Percentiles rank a stretch among this genome's conserved stretches.
These are phyloP conservation scores for mouse (Mus musculus) DNA, from an alignment of 2,113 vertebrate species.

Conservation along the genomic window DNA sequence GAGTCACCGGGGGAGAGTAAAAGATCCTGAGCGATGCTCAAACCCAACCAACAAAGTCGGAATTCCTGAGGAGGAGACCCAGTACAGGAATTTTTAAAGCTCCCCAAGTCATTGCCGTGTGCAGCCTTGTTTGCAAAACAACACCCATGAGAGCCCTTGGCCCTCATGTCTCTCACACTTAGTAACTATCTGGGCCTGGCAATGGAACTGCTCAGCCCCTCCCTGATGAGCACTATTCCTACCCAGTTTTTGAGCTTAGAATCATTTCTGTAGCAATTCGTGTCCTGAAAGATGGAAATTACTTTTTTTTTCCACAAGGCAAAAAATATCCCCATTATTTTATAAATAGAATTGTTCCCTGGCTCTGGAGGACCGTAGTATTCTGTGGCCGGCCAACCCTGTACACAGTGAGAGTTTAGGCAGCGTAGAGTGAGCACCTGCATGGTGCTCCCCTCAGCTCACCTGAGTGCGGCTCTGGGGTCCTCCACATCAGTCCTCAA, in stretches of 20 bases:
- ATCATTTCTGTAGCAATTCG: not conserved
- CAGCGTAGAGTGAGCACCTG: not conserved
- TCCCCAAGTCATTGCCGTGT: not conserved
- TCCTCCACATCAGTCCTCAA: not conserved
- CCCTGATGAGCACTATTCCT: not conserved
- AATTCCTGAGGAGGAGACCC: not conserved
- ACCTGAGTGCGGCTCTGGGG: not conserved
- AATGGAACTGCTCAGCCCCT: rapidly evolving
- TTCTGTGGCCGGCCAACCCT: too few relatives aligned
- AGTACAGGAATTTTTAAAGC: not conserved
- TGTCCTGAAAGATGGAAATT: not conserved
- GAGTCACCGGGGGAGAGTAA: not conserved
- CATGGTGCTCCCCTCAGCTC: rapidly evolving
- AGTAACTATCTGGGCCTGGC: not conserved
- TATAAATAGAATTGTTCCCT: not conserved
- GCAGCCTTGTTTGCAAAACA: not conserved
- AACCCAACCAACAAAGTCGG: not conserved
- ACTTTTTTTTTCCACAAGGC: not conserved
- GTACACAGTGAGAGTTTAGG: not conserved
- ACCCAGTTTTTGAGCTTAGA: not conserved
- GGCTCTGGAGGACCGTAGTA: not conserved
- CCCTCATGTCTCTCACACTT: not conserved
- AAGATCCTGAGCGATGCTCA: not conserved
- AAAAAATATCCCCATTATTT: not conserved
- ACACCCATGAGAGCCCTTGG: not conserved